Evolutionary conservation across 2,113 vertebrate species (phyloP).

Genomic region (Aleadryas rufinucha): DNA sequence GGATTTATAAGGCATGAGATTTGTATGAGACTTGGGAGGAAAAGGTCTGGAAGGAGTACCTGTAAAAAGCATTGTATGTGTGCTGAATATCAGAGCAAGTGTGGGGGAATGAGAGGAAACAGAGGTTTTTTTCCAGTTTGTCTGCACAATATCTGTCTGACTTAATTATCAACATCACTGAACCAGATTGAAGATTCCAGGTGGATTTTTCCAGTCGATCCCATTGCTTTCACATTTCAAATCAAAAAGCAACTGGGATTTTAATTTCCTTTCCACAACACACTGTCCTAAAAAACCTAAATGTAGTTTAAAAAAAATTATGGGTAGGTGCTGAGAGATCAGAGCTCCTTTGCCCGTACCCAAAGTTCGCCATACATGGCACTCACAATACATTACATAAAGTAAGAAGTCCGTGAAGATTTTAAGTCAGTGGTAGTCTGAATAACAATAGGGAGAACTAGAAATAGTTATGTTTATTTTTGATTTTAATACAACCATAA

Average conservation of each 20-base stretch:
- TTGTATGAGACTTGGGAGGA: background rate
- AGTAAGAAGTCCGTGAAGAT: background rate
- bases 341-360: background rate
- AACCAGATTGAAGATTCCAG: constrained; percentile 6
- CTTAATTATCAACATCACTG: constrained; percentile 6
- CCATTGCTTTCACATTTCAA: background rate
- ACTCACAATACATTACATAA: background rate
- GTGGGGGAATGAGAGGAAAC: background rate
- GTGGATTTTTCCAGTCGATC: constrained; percentile 3
- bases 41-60: background rate
- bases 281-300: background rate
- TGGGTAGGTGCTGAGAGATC: background rate
- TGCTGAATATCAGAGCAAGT: background rate
- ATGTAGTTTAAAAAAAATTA: accelerated
- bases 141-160: constrained; percentile 28
- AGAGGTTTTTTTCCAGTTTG: background rate
- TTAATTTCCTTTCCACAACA: background rate
- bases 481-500: background rate
- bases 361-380: background rate
- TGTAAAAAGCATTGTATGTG: background rate
- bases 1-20: background rate
- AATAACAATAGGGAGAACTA: background rate
- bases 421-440: background rate
- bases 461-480: background rate
- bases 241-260: background rate